A percentile compares a stretch with the other conserved stretches of the same genome.
Conservation (phyloP, 1,140 invertebrate species). For the Pseudobourletiella spinata region DNA sequence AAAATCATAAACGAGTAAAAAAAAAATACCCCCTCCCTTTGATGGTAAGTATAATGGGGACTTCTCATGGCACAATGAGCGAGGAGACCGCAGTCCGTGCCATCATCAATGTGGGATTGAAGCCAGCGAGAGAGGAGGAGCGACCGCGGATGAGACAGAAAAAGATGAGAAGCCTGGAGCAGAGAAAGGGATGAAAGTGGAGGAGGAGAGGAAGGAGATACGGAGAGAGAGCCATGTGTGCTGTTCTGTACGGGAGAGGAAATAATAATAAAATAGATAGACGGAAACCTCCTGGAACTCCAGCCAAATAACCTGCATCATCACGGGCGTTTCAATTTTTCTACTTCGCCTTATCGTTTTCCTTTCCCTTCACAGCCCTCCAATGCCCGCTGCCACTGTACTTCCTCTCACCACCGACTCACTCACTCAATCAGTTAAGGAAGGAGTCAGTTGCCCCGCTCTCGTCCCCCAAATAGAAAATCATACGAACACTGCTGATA, state of each 20-base stretch:
- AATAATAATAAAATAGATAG: not conserved
- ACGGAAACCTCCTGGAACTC: not conserved
- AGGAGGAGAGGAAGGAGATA: not conserved
- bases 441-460: not conserved
- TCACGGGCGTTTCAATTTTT: not conserved
- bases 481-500: too few relatives aligned
- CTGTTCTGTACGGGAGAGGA: too few relatives aligned
- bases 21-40: too few relatives aligned
- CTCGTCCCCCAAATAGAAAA: too few relatives aligned
- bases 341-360: not conserved
- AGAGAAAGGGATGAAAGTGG: too few relatives aligned
- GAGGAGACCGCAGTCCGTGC: not conserved
- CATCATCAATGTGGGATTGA: not conserved
- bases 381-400: not conserved
- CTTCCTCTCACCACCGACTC: not conserved
- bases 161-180: too few relatives aligned
- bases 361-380: not conserved
- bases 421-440: not conserved
- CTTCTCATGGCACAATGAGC: not conserved
- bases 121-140: not conserved
- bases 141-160: too few relatives aligned
- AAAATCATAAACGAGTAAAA: too few relatives aligned
- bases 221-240: not conserved
- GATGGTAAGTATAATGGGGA: too few relatives aligned
- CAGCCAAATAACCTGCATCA: constrained; percentile 1